Evolutionary conservation across 64 coral and sea anemone genomes (phyloP), one percentile per base, ranked within the genome.

Genomic region (Astreopora myriophthalma): DNA sequence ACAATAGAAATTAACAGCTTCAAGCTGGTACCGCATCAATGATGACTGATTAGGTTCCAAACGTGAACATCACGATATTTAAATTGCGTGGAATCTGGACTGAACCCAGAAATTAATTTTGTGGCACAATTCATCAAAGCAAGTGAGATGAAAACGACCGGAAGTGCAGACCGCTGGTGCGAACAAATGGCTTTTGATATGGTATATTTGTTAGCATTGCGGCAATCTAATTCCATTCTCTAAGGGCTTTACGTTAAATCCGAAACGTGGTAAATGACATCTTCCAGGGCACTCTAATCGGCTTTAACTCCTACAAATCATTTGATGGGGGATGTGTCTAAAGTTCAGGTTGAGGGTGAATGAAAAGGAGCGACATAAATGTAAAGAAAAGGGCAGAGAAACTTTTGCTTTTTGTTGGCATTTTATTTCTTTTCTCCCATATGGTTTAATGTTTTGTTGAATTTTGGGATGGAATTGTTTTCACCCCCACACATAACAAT

Each of bases 1-100:
- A 82, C 79, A 82, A 82, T 82, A 64, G 52, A 60, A 82, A 64
- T 82, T 82, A 82, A 82, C 57, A 64, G 51, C 52, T 82, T 52
- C 31, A 37, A 37, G 55, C 16, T 82, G 79, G 29, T 60, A 52
- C 26, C 10, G 25, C 16, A 24, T 52, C 16, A 30, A 34, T 37
- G 36, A 82, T 33, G 76, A 57, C 13, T 80, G 49, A 60, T 60
- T 80, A 32, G 31, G 48, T 60, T 34, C 17, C 27, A 22, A 82
- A 63, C 17, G 55, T 38, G 17, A 33, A 20, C 6, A 82, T 82
- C 79, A 63, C 32, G 79, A 22, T 58, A 63, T 48, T 82, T 34
- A 38, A 82, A 82, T 63, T 82, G 52, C 57, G 60, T 22, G 31
- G 17, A 82, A 82, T 63, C 29, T 29, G 25, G 26, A 30, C 44